Evolutionary conservation across 2,797 vertebrate genomes (phyloP).

Genomic region (Enoplosus armatus): DNA sequence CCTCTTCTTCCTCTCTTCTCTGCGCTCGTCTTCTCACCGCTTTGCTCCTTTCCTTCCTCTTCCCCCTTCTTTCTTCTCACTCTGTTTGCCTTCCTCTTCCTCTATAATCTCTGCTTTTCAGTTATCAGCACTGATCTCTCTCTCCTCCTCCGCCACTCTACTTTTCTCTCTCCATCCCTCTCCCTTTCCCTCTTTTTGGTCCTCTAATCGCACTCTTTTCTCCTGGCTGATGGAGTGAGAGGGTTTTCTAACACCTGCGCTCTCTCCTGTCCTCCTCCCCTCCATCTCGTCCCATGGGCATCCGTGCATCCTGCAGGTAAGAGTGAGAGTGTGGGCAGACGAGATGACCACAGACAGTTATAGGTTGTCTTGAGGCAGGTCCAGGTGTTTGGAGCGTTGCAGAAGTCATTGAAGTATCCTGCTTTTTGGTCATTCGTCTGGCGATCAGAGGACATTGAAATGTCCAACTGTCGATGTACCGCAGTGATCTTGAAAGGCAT

Average conservation of each 20-base stretch:
- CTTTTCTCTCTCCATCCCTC: slow-evolving; percentile 37
- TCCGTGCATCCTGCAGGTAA: slow-evolving; percentile 87
- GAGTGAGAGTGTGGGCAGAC: slow-evolving; percentile 8
- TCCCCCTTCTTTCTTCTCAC: slow-evolving; percentile 8
- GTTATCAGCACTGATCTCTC: slow-evolving; percentile 26
- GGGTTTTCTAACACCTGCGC: slow-evolving; percentile 61
- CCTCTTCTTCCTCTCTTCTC: slow-evolving; percentile 20
- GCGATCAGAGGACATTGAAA: slow-evolving; percentile 21
- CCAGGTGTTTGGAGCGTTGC: slow-evolving; percentile 35
- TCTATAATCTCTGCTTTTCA: slow-evolving; percentile 39
- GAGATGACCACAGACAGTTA: neutral
- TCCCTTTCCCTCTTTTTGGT: slow-evolving; percentile 8
- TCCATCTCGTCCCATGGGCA: slow-evolving; percentile 81
- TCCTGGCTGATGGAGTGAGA: slow-evolving; percentile 71
- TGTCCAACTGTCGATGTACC: slow-evolving; percentile 4
- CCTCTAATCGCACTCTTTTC: neutral
- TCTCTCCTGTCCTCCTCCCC: slow-evolving; percentile 50
- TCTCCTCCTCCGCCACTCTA: slow-evolving; percentile 29
- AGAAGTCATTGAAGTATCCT: slow-evolving; percentile 52
- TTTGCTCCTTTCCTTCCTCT: slow-evolving; percentile 19
- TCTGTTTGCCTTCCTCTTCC: slow-evolving; percentile 3
- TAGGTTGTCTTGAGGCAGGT: slow-evolving; percentile 22
- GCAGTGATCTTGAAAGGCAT: slow-evolving; percentile 11
- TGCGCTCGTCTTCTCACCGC: slow-evolving; percentile 1
- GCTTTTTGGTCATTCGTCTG: slow-evolving; percentile 7